Conservation (phyloP, 2,113 vertebrate genomes). For the Microtus pennsylvanicus region DNA sequence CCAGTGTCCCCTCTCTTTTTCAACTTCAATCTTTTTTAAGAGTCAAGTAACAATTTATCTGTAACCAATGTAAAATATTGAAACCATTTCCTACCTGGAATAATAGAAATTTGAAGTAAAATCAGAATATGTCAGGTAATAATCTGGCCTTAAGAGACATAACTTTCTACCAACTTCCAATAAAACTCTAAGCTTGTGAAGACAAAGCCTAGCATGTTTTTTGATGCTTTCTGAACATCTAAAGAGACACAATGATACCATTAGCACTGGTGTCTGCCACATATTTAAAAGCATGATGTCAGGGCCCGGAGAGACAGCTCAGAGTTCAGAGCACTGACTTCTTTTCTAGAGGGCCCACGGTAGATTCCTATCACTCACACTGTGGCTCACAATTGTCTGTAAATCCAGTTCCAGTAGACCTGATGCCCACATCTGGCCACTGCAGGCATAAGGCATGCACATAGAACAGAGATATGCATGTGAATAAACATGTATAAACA, state of each 20-base stretch:
- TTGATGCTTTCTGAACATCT: background rate
- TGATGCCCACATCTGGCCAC: background rate
- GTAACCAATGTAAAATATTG: background rate
- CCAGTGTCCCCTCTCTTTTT: background rate
- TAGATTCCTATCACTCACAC: background rate
- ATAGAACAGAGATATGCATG: background rate
- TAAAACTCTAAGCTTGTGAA: background rate
- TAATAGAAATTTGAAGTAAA: background rate
- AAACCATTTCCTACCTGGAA: background rate
- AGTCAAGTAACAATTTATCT: background rate
- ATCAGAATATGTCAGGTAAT: background rate
- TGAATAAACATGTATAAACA: background rate
- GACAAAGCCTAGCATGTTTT: background rate
- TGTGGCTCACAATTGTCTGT: background rate
- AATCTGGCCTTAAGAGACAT: background rate
- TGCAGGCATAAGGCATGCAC: background rate
- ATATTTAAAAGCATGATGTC: too few relatives aligned
- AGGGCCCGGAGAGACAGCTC: background rate
- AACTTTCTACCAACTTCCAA: background rate
- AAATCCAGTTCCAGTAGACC: background rate
- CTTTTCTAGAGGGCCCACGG: background rate
- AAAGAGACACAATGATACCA: accelerated
- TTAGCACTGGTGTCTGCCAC: accelerated
- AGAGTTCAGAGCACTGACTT: background rate
- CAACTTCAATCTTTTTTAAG: background rate